Conservation (phyloP, 2,113 vertebrate genomes). For the Seriola quinqueradiata region DNA sequence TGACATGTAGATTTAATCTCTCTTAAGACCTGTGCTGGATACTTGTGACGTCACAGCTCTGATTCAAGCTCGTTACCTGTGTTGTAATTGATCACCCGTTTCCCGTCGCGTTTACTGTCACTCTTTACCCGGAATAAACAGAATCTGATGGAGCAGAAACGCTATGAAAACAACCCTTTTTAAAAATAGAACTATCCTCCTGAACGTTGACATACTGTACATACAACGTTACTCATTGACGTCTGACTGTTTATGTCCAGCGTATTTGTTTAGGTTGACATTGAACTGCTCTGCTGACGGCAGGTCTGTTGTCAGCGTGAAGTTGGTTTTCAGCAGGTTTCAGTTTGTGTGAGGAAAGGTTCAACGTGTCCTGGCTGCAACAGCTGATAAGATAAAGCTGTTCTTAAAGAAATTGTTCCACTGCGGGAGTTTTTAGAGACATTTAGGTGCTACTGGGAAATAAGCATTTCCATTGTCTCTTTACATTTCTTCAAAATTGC, state of each 20-base stretch:
- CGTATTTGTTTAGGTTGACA: neutral
- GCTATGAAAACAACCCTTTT: neutral
- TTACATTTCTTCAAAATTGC: neutral
- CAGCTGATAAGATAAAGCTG: constrained; percentile 66
- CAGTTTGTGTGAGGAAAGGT: constrained; percentile 39
- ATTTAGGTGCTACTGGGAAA: constrained; percentile 1
- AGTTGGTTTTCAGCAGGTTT: neutral
- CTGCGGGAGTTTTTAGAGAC: neutral
- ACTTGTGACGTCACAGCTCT: constrained; percentile 21
- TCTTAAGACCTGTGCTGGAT: constrained; percentile 41
- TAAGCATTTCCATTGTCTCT: neutral
- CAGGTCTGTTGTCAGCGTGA: constrained; percentile 4
- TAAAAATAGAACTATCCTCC: neutral
- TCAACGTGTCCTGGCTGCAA: constrained; percentile 41
- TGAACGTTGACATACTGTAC: neutral
- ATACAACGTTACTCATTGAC: neutral
- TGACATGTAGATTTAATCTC: constrained; percentile 55
- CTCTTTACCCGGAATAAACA: neutral
- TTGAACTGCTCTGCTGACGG: neutral
- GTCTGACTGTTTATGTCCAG: neutral
- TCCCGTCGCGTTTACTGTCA: neutral
- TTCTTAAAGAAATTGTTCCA: neutral
- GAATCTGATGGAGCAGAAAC: neutral
- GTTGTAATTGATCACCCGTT: constrained; percentile 3
- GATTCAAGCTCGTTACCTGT: constrained; percentile 17